These are phyloP conservation scores for Aix galericulata DNA, from an alignment of 2,113 vertebrate genomes.

Conservation along the genomic window DNA sequence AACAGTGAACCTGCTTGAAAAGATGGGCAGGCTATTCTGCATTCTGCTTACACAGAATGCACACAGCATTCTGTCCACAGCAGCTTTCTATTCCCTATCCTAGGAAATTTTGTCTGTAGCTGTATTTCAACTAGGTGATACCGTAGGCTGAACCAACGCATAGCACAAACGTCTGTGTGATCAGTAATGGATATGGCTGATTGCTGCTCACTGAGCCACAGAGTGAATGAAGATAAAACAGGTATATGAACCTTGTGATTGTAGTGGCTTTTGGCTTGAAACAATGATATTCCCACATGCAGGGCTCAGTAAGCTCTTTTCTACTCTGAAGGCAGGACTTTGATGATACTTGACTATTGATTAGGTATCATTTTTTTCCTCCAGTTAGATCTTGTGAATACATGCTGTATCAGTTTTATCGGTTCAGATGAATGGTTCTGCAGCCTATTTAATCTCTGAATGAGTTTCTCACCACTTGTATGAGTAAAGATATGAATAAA, in stretches of 20 bases:
- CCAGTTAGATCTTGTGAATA: not conserved
- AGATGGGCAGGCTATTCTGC: not conserved
- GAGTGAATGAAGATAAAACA: not conserved
- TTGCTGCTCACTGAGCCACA: not conserved
- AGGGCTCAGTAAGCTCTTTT: not conserved
- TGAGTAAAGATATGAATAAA: not conserved
- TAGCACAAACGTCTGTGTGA: fast-evolving
- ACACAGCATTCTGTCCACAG: not conserved
- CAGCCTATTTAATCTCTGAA: not conserved
- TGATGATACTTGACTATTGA: not conserved
- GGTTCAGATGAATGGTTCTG: not conserved
- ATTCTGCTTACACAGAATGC: not conserved
- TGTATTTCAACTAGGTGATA: not conserved
- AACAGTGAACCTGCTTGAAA: no score
- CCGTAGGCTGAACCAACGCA: not conserved
- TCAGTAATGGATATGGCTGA: no score
- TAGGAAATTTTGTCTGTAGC: no score
- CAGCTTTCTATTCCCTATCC: not conserved
- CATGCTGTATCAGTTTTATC: not conserved
- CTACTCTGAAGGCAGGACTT: not conserved
- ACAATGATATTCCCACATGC: no score
- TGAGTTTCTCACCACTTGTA: not conserved
- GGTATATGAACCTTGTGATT: not conserved
- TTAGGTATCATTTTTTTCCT: not conserved
- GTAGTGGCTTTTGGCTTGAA: not conserved